These are phyloP conservation scores for Tipula unca DNA, from an alignment of 2,888 invertebrate species.

Conservation along the genomic window DNA sequence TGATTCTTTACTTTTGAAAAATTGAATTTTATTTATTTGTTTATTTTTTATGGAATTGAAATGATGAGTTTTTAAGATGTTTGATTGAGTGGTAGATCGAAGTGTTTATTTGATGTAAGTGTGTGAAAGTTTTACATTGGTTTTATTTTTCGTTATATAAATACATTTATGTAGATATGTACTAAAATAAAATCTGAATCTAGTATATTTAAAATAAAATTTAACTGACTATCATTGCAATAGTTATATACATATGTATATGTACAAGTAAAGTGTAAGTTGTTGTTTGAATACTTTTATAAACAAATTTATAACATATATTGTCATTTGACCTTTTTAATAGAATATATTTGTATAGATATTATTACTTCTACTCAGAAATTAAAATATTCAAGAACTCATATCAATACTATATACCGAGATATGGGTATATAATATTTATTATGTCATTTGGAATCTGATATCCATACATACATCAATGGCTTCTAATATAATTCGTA, in stretches of 20 bases:
- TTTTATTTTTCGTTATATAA: neutral
- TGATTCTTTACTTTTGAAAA: neutral
- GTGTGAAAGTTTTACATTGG: neutral
- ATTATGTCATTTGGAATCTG: too few species aligned
- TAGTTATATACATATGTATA: neutral
- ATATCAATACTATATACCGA: too few species aligned
- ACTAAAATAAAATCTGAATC: neutral
- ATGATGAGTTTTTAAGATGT: neutral
- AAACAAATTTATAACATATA: too few species aligned
- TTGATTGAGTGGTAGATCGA: neutral
- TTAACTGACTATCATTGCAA: neutral
- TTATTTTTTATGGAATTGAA: neutral
- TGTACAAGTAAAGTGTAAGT: neutral
- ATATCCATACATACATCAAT: too few species aligned
- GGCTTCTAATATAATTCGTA: too few species aligned
- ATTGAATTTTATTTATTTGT: neutral
- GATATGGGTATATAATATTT: too few species aligned
- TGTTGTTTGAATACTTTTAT: neutral
- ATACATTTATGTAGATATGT: neutral
- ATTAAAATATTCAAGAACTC: too few species aligned
- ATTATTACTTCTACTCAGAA: too few species aligned
- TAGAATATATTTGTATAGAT: too few species aligned
- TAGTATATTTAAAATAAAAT: neutral
- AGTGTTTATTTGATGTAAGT: neutral
- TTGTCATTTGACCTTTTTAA: too few species aligned